Base-by-base conservation (phyloP, 1,140 invertebrate genomes). In the Bombyx mandarina region DNA sequence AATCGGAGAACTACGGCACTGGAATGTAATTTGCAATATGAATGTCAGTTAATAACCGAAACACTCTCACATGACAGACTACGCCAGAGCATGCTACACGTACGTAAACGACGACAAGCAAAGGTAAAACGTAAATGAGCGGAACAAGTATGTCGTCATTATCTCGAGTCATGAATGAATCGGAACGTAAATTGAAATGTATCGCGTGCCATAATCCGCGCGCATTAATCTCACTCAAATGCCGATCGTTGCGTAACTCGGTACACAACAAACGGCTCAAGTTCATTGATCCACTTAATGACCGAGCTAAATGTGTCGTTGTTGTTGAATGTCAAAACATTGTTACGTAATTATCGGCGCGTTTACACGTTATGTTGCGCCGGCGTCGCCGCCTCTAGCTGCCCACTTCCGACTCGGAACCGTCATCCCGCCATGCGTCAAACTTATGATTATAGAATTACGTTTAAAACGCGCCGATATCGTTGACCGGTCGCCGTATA, bases 241-340 rank as follows among this genome's bases (percentile, higher is more conserved):
- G 73, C 75, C 75, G 79, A 81, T 82, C 71, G 71, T 84, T 85
- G 76, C 79, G 82, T 86, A 79, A 86, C 71, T 70, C 62, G 67
- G 68, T 77, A 71, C 73, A 66, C 64, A 75, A 70, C 77, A 76
- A 78, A 81, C 73, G 70, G 69, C 80, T 82, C 84, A 85, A 87
- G 84, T 87, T 87, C 84, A 85, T 84, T 84, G 84, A 85, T 85
- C 82, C 82, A 84, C 83, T 83, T 82, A 81, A 81, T 75, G 75
- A 70, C 76, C 74, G 79, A 72, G 68, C 76, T 82, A 85, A 87
- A 87, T 84, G 79, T 85, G 82, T 85, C 83, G 79, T 75, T 76
- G 68, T 73, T 73, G 72, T 71, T 66, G 75, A 84, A 86, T 86
- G 83, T 87, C 84, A 85, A 85, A 83, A 85, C 84, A 81, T 79